These are phyloP conservation scores for Chloroceryle aenea DNA, from an alignment of 2,113 vertebrate genomes.

Conservation along the genomic window DNA sequence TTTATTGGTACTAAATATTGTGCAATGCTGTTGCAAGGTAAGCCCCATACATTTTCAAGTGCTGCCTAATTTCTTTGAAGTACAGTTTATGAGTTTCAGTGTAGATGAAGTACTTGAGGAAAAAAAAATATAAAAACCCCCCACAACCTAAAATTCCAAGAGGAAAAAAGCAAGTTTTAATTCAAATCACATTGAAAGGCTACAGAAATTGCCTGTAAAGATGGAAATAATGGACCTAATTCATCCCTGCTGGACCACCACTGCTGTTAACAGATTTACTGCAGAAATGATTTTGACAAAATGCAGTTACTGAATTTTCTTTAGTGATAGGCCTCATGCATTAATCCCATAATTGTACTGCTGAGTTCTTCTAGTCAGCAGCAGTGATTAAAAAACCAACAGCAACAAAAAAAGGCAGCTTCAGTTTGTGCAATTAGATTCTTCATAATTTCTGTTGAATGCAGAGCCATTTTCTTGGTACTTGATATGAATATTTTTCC, in stretches of 20 bases:
- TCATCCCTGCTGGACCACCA: not conserved
- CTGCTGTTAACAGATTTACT: not conserved
- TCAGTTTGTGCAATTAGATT: not conserved
- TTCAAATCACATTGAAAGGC: not conserved
- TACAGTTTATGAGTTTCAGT: not conserved
- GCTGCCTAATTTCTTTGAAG: not conserved
- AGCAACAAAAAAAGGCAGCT: not conserved
- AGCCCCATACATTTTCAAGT: not conserved
- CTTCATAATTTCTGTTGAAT: constrained; percentile 68
- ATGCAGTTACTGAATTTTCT: not conserved
- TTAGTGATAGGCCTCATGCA: not conserved
- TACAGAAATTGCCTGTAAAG: not conserved
- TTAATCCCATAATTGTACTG: not conserved
- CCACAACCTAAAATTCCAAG: not conserved
- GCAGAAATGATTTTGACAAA: not conserved
- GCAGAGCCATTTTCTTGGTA: constrained; percentile 93
- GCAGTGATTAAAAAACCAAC: not conserved
- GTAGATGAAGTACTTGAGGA: not conserved
- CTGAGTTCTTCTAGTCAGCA: not conserved
- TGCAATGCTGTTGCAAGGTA: not conserved
- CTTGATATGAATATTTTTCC: constrained; percentile 82
- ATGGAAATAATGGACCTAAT: not conserved
- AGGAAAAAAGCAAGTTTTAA: constrained; percentile 5
- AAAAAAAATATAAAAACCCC: not conserved
- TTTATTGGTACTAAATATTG: not conserved